phyloP scores from a whole-genome alignment of 2,797 vertebrate species.

The Jordanella pulchra region DNA sequence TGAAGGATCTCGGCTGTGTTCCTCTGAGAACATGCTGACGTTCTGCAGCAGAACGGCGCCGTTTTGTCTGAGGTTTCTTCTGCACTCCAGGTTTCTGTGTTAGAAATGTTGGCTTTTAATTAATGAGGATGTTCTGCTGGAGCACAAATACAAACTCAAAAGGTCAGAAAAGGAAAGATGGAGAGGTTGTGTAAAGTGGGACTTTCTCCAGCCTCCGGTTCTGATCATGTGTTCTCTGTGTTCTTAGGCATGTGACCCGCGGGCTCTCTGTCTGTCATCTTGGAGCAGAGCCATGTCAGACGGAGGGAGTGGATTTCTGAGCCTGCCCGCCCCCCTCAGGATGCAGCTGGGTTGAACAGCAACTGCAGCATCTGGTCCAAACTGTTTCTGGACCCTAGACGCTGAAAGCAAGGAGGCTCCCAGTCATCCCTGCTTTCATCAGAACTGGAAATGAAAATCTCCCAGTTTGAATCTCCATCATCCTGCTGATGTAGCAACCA shows the following conservation, averaged over 20 bases:
- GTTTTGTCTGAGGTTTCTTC: slow-evolving; percentile 22
- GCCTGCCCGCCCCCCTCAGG: slow-evolving; percentile 15
- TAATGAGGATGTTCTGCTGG: slow-evolving; percentile 54
- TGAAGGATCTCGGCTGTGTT: background rate
- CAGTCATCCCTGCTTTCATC: slow-evolving; percentile 13
- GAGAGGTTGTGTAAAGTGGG: background rate
- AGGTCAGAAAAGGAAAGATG: slow-evolving; percentile 46
- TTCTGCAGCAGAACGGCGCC: background rate
- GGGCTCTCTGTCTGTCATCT: slow-evolving; percentile 38
- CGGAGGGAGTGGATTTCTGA: slow-evolving; percentile 48
- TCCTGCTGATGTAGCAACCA: background rate
- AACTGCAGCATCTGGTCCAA: slow-evolving; percentile 22
- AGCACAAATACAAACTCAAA: slow-evolving; percentile 39
- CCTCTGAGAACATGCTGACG: background rate
- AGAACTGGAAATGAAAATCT: slow-evolving; percentile 17
- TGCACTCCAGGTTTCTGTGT: slow-evolving; percentile 38
- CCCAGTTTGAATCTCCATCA: background rate
- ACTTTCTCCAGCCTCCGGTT: slow-evolving; percentile 13
- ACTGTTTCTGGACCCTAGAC: slow-evolving; percentile 20
- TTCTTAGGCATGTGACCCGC: slow-evolving; percentile 79
- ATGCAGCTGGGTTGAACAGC: too few relatives aligned
- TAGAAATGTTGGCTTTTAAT: slow-evolving; percentile 56
- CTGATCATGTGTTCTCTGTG: slow-evolving; percentile 56
- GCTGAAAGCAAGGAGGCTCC: slow-evolving; percentile 9
- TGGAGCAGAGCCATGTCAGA: slow-evolving; percentile 55